Evolutionary conservation across 1,140 invertebrate species (phyloP).

Genomic region (Andricus grossulariae): DNA sequence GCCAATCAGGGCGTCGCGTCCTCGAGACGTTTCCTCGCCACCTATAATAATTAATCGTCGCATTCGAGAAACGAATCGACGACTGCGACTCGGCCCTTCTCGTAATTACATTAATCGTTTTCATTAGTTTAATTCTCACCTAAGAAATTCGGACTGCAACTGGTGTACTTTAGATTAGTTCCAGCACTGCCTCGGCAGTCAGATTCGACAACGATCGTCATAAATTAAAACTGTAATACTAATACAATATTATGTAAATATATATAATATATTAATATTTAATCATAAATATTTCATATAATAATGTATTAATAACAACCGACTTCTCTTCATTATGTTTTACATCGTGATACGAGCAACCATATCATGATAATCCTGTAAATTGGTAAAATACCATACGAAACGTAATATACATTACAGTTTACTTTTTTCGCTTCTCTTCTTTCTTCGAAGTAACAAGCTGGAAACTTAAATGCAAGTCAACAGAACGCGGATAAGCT

Average conservation of each 20-base stretch:
- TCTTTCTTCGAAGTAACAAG: conserved; percentile 44
- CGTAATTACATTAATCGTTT: conserved; percentile 53
- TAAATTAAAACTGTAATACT: conserved; percentile 70
- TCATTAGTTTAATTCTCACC: conserved; percentile 34
- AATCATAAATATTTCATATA: conserved; percentile 72
- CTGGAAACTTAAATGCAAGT: neutral
- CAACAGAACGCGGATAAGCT: neutral
- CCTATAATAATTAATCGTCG: conserved; percentile 36
- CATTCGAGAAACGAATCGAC: conserved; percentile 52
- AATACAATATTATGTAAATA: conserved; percentile 73
- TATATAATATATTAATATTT: conserved; percentile 66
- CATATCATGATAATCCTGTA: conserved; percentile 55
- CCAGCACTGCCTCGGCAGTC: conserved; percentile 71
- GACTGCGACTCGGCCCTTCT: conserved; percentile 47
- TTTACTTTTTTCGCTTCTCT: conserved; percentile 49
- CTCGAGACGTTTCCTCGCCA: conserved; percentile 50
- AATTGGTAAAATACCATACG: conserved; percentile 71
- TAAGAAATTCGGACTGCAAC: conserved; percentile 65
- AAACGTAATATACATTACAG: conserved; percentile 69
- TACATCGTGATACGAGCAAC: conserved; percentile 55
- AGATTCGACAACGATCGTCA: conserved; percentile 70
- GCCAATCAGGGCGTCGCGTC: conserved; percentile 30
- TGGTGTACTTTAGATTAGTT: conserved; percentile 57
- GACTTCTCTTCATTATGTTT: conserved; percentile 47
- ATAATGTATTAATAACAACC: conserved; percentile 73